phyloP scores from a whole-genome alignment of 2,888 invertebrate genomes.

The Drosophila borealis region DNA sequence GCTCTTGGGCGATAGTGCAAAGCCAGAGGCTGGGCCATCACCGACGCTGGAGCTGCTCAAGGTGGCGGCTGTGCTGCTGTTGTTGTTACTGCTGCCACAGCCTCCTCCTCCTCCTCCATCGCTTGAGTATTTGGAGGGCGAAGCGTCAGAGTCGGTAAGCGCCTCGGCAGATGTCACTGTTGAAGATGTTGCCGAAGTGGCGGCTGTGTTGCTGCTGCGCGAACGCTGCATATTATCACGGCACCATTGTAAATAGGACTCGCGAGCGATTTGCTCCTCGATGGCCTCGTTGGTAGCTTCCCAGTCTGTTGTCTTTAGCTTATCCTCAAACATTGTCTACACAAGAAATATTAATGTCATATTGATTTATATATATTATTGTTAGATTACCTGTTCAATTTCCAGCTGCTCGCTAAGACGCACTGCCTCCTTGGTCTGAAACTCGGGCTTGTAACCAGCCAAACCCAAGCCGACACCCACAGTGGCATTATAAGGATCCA shows the following conservation, averaged over 20 bases:
- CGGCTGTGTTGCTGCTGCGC: constrained; percentile 68
- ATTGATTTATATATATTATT: too few relatives aligned
- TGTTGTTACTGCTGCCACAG: constrained; percentile 33
- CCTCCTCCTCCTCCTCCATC: constrained; percentile 53
- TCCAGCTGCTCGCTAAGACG: constrained; percentile 91
- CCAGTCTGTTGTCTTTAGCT: constrained; percentile 95
- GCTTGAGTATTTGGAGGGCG: constrained; percentile 79
- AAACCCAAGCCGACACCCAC: constrained; percentile 94
- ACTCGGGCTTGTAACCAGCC: constrained; percentile 91
- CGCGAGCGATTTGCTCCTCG: constrained; percentile 93
- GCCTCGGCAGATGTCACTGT: constrained; percentile 82
- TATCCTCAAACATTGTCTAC: constrained; percentile 95
- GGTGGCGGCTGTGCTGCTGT: constrained; percentile 33
- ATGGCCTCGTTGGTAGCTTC: constrained; percentile 96
- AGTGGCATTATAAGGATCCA: constrained; percentile 92
- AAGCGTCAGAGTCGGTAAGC: constrained; percentile 80
- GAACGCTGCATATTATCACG: constrained; percentile 87
- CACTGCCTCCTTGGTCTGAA: constrained; percentile 90
- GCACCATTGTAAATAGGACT: constrained; percentile 93
- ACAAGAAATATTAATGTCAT: constrained; percentile 5
- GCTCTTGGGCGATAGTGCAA: constrained; percentile 70
- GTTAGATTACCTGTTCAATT: constrained; percentile 89
- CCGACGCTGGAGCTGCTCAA: constrained; percentile 39
- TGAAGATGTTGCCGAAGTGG: constrained; percentile 77
- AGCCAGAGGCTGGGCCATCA: constrained; percentile 38